Base-by-base conservation (phyloP, 37 sponge, comb jelly and placozoan species). In the Diacarnus erythraeanus region DNA sequence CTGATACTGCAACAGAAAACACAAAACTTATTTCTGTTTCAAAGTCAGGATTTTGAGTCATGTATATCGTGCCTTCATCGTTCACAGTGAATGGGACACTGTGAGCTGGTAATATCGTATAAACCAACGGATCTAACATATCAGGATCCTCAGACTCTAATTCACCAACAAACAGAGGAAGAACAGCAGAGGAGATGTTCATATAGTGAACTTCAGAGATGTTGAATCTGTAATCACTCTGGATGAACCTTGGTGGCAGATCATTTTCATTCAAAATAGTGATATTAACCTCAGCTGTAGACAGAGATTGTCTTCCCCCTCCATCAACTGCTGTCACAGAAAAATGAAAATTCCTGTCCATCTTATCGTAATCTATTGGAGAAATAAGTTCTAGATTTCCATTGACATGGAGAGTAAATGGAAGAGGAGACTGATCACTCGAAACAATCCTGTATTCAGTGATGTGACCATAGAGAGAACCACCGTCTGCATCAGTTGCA, bases 401-500 rank as follows among this genome's bases (percentile, higher is more conserved):
- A 41, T 30, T 12, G 17, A 59, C 27, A 47, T 21, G 35, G 20
- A 89, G 69, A 40, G 31, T 5, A 56, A 89, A 89, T 33, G 87
- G 87, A 20, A 66, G 51, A 42, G 51, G 63, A 33, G 4, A 18
- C 1, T 59, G 36, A 23, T 51, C 27, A 2, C 51, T 34, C 1
- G 64, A 59, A 31, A 59, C 42, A 40, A 72, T 58, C 25, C 23
- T 59, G 35, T 70, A 82, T 12, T 74, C 56, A 0, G 68, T 57
- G 23, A 89, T 47, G 26, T 35, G 74, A 12, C 89, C 78, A 74
- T 74, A 79, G 9, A 65, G 20, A 1, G 27, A 8, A 79, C 80
- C 73, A n/a, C 79, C 89, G 66, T 89, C 89, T 34, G 23, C 10
- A 71, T 84, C 85, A 29, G 36, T 59, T 17, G 85, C 85, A 17